Evolutionary conservation across 2,113 vertebrate genomes (phyloP), one percentile per base, ranked within the genome.

Genomic region (Synodontis membranacea): DNA sequence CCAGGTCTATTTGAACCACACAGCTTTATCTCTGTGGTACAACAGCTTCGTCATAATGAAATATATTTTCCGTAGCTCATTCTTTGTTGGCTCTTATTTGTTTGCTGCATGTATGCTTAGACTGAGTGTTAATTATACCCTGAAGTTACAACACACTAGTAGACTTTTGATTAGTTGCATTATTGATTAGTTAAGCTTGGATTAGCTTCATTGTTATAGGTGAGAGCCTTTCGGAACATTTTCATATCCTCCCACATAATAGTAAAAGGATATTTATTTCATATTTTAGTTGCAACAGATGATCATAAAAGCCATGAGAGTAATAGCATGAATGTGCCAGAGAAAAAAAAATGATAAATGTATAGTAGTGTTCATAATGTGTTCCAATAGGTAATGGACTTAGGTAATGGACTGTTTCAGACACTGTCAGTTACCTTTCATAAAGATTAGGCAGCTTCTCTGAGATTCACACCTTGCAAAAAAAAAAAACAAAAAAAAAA

Each of bases 201-300:
- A n/a, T 82, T 60, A 17, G 11, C 42, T 10, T 54, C 48, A 5
- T 56, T 42, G 39, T 64, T 64, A 31, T 42, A 76, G 23, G 37
- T 42, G 42, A 37, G 19, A 60, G 23, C 75, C 70, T 76, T 76
- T 75, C 28, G 25, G 54, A 84, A 56, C 37, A 60, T 54, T 86
- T 79, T 83, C 52, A 46, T 85, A 62, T 86, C 46, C 42, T 85
- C 54, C 72, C 54, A 88, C 84, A 86, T 52, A 70, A 86, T 58
- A 66, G 78, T 82, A 83, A 86, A 39, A 72, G 42, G 79, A 48
- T 37, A 39, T 66, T 31, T 75, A 90, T 83, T 86, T 89, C 83
- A 37, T 75, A 90, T 83, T 86, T 89, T 85, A 90, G 87, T 84
- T 84, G 74, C 85, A 85, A 85, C 87, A 90, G 88, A 91, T 88